These are phyloP conservation scores for Platanista minor DNA, from an alignment of 2,113 vertebrate species.

Conservation along the genomic window DNA sequence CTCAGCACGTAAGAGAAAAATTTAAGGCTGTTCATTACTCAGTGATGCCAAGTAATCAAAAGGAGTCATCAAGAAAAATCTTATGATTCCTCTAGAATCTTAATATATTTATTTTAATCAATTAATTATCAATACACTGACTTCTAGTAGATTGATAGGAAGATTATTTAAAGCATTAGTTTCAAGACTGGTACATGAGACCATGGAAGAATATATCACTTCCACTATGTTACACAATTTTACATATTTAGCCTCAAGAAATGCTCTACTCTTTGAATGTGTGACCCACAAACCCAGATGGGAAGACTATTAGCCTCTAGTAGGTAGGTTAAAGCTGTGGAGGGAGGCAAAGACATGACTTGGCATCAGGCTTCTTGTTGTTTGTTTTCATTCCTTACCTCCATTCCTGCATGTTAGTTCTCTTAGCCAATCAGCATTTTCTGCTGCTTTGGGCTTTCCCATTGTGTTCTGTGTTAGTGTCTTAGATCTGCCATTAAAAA, in stretches of 20 bases:
- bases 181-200: background rate
- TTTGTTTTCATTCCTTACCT: background rate
- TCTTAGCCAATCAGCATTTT: background rate
- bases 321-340: background rate
- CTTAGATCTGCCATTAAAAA: background rate
- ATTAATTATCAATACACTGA: background rate
- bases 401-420: background rate
- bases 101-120: background rate
- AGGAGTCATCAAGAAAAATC: background rate
- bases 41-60: background rate
- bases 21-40: background rate
- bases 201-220: background rate
- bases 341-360: background rate
- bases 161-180: background rate
- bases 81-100: background rate
- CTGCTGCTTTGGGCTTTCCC: background rate
- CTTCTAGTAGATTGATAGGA: background rate
- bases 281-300: background rate
- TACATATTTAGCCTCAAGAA: background rate
- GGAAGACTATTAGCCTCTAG: background rate
- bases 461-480: background rate
- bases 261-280: background rate
- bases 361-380: background rate
- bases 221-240: background rate
- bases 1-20: background rate